Base-by-base conservation (phyloP, 2,113 vertebrate genomes). In the Polypterus senegalus region DNA sequence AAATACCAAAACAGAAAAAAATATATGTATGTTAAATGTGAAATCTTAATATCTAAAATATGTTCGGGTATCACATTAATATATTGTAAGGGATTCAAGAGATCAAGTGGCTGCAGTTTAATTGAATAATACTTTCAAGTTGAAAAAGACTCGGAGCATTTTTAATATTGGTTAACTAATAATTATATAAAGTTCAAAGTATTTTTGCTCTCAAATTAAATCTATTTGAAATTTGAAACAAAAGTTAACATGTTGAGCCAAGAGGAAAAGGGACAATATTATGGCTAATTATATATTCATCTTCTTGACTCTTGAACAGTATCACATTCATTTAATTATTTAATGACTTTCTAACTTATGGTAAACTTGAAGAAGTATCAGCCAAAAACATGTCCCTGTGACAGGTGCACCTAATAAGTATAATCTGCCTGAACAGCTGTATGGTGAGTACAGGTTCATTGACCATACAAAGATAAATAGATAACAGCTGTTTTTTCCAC, bases 391-490 rank as follows among this genome's bases (percentile, higher is more conserved):
- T 58, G 73, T 54, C 57, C 61, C 73, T 69, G 76, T 78, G 78
- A 51, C 77, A 83, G 74, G 78, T 86, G 80, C 76, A 72, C 70
- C 67, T 76, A 78, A 79, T 83, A 79, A 83, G 75, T 69, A 78
- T 68, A 67, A 78, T 75, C 68, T 64, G 65, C 76, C 60, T 43
- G 49, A 86, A 80, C 83, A 88, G 79, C 87, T 87, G 82, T 72
- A 77, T 72, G 60, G 73, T 80, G 69, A 73, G 79, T 76, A 75
- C 80, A 80, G 78, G 70, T 79, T 83, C 76, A 80, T 77, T 58
- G 74, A 78, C 71, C 74, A 72, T 73, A 83, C 47, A 63, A 87
- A 90, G 88, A 92, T 77, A 84, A 91, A 92, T 89, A 77, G 76
- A 71, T 67, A 86, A 77, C 91, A 92, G 83, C 84, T 92, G 91